These are phyloP conservation scores for Chaetodon auriga DNA, from an alignment of 2,113 vertebrate species.

Conservation along the genomic window DNA sequence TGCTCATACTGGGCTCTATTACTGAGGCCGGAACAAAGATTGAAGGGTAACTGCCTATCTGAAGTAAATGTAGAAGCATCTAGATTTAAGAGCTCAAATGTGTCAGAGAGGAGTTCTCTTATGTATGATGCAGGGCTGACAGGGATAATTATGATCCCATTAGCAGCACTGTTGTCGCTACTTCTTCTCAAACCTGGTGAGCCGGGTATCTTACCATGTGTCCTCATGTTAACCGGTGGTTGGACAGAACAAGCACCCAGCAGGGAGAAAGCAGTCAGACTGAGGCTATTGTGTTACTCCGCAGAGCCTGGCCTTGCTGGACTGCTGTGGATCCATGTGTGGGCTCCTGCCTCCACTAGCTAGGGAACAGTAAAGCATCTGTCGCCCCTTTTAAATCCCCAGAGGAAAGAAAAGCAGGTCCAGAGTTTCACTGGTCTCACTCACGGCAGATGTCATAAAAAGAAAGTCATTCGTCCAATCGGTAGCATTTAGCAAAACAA, in stretches of 20 bases:
- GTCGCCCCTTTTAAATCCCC: slow-evolving; percentile 66
- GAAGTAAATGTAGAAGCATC: slow-evolving; percentile 64
- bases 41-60: slow-evolving; percentile 52
- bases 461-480: slow-evolving; percentile 87
- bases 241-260: slow-evolving; percentile 35
- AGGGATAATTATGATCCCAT: slow-evolving; percentile 55
- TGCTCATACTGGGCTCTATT: slow-evolving; percentile 69
- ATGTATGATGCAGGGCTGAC: slow-evolving; percentile 65
- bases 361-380: slow-evolving; percentile 63
- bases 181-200: slow-evolving; percentile 39
- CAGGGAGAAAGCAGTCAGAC: slow-evolving; percentile 53
- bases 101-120: slow-evolving; percentile 53
- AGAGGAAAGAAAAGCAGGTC: slow-evolving; percentile 76
- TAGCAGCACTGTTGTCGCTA: slow-evolving; percentile 41
- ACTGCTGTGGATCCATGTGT: slow-evolving; percentile 32
- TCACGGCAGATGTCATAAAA: slow-evolving; percentile 83
- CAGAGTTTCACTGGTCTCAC: slow-evolving; percentile 60
- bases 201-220: slow-evolving; percentile 44
- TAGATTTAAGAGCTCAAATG: slow-evolving; percentile 69
- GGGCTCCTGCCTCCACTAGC: slow-evolving; percentile 43
- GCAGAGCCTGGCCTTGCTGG: not conserved
- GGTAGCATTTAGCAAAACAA: slow-evolving; percentile 87
- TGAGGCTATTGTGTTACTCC: slow-evolving; percentile 60
- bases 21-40: slow-evolving; percentile 74
- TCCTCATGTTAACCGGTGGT: slow-evolving; percentile 46